These are phyloP conservation scores for Poecilia latipinna DNA, from an alignment of 2,113 vertebrate species.

Conservation along the genomic window DNA sequence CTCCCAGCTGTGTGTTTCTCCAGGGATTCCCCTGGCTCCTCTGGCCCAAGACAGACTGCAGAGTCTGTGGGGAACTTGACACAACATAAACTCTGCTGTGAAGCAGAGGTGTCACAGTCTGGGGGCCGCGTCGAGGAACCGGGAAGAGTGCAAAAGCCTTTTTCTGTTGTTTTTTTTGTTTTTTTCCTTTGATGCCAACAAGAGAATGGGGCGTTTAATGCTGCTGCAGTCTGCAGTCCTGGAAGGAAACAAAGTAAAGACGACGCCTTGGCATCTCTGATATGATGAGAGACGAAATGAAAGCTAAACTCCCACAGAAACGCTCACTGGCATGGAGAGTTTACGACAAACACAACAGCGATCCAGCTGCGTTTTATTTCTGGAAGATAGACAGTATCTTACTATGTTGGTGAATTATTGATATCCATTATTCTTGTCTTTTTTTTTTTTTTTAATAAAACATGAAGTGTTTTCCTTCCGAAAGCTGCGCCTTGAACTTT, in stretches of 20 bases:
- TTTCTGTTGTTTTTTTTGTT: conserved; percentile 24
- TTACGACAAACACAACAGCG: not conserved
- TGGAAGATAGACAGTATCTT: not conserved
- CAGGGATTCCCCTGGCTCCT: conserved; percentile 70
- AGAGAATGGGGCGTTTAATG: not conserved
- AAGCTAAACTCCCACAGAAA: not conserved
- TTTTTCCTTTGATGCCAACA: conserved; percentile 22
- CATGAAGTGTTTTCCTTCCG: not conserved
- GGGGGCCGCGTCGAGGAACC: conserved; percentile 52
- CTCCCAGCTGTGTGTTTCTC: conserved; percentile 72
- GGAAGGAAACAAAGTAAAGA: conserved; percentile 20
- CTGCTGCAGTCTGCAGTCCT: conserved; percentile 24
- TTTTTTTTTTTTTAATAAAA: not conserved
- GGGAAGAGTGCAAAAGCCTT: conserved; percentile 38
- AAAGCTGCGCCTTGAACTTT: not conserved
- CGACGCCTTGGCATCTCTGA: conserved; percentile 25
- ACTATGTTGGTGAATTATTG: not conserved
- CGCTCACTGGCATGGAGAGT: not conserved
- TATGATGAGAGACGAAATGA: not conserved
- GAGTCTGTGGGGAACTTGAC: conserved; percentile 71
- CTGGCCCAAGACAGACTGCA: conserved; percentile 72
- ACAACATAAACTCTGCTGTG: conserved; percentile 69
- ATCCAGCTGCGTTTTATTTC: not conserved
- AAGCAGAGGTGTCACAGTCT: conserved; percentile 66
- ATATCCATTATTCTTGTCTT: not conserved